Percentiles rank a stretch among this genome's conserved stretches.
Conservation (phyloP, 2,888 invertebrate genomes). For the Dilophus febrilis region DNA sequence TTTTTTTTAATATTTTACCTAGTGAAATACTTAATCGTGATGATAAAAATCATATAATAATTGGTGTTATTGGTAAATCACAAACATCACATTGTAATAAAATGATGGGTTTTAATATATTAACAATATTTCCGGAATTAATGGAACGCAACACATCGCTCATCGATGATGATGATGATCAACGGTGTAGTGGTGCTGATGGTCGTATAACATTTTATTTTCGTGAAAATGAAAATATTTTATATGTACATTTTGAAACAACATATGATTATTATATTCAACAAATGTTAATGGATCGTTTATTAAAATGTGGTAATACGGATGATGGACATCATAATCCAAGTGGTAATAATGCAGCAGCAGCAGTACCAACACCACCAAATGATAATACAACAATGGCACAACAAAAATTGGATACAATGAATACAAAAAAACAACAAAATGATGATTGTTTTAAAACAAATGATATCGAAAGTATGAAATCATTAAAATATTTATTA, state of each 20-base stretch:
- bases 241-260: conserved; percentile 36
- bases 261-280: conserved; percentile 23
- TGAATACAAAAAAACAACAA: neutral
- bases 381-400: neutral
- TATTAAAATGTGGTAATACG: conserved; percentile 21
- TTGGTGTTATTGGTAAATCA: conserved; percentile 28
- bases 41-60: conserved; percentile 20
- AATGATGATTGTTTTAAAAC: too few relatives aligned
- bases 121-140: conserved; percentile 17
- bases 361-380: neutral
- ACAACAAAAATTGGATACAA: neutral
- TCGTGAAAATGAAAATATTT: conserved; percentile 33
- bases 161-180: too few relatives aligned
- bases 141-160: too few relatives aligned
- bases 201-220: conserved; percentile 39
- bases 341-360: neutral
- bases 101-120: conserved; percentile 22
- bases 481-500: too few relatives aligned
- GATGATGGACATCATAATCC: conserved; percentile 32
- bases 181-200: conserved; percentile 16
- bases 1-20: too few relatives aligned
- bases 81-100: conserved; percentile 24
- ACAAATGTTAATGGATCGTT: conserved; percentile 16
- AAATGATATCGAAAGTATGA: conserved; percentile 12
- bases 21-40: conserved; percentile 18